These are phyloP conservation scores for Ormyrus nitidulus DNA, from an alignment of 2,888 invertebrate species.

Conservation along the genomic window DNA sequence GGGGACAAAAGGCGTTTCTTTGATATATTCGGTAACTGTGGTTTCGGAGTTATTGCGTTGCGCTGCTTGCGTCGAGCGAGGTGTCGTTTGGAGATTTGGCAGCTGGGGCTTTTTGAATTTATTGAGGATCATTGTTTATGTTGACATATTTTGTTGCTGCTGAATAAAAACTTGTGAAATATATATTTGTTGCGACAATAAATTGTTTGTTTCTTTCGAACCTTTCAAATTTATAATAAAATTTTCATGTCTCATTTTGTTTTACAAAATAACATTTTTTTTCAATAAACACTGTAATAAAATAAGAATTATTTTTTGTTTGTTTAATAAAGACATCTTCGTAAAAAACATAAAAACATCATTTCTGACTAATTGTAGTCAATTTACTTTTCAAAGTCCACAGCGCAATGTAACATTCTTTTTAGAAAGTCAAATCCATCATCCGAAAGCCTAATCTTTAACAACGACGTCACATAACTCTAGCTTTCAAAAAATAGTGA, in stretches of 20 bases:
- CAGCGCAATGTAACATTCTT: too few relatives aligned
- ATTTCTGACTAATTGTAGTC: too few relatives aligned
- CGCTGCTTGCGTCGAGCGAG: background rate
- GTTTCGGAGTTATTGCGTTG: constrained; percentile 12
- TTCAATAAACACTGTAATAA: background rate
- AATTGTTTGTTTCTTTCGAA: background rate
- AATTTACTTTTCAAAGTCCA: too few relatives aligned
- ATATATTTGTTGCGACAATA: background rate
- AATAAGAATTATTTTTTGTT: too few relatives aligned
- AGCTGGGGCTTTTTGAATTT: background rate
- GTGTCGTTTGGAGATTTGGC: constrained; percentile 11
- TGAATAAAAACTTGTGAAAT: background rate
- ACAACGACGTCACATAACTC: too few relatives aligned
- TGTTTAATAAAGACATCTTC: too few relatives aligned
- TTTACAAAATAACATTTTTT: background rate
- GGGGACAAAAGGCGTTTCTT: constrained; percentile 7
- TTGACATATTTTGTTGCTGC: background rate
- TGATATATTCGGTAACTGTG: constrained; percentile 14
- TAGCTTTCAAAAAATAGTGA: too few relatives aligned
- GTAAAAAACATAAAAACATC: too few relatives aligned
- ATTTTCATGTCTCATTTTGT: background rate
- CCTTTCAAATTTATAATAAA: background rate
- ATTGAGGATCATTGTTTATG: background rate
- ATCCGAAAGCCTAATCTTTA: too few relatives aligned
- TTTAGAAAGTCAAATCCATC: too few relatives aligned